Base-by-base conservation (phyloP, 1,140 invertebrate species). In the Heliconius melpomene region DNA sequence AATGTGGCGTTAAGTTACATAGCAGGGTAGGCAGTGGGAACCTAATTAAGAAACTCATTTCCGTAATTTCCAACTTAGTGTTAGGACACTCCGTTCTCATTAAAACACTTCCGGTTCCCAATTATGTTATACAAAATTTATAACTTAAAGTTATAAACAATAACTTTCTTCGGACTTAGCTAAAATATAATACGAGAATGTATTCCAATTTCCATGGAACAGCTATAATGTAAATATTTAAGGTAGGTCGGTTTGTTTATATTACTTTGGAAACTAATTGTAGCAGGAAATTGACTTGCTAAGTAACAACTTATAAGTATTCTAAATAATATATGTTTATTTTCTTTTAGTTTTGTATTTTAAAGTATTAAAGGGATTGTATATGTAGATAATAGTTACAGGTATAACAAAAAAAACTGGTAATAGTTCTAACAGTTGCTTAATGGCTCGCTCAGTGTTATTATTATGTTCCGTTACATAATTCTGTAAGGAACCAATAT, bases 221-320 rank as follows among this genome's bases (percentile, higher is more conserved):
- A 23, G 6, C 8, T 57, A 23, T n/a, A 66, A 60, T 26, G 23
- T 66, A 66, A 66, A 66, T 26, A 66, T 66, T 66, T 16, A 66
- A 23, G 9, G 7, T 23, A n/a, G 54, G 20, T 66, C 11, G 57
- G 2, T 26, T 66, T 66, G 23, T 66, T 66, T 66, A 26, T 26
- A 66, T 66, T 66, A 13, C 57, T 13, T 66, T 66, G 5, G 23
- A 26, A 66, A 66, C 23, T 66, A 66, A 66, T 66, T 66, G 23
- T 66, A 29, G 23, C n/a, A 66, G 57, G 57, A 66, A 66, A 66
- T 66, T 66, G 57, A 66, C 57, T 66, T 60, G 57, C 2, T 29
- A 29, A 29, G 26, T 60, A 60, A 66, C 7, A 16, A 32, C 29
- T 32, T 32, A 32, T 0, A 32, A 32, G 32, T 32, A 32, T 32